Conservation (phyloP, 2,888 invertebrate genomes). For the Amblyjoppa fuscipennis region DNA sequence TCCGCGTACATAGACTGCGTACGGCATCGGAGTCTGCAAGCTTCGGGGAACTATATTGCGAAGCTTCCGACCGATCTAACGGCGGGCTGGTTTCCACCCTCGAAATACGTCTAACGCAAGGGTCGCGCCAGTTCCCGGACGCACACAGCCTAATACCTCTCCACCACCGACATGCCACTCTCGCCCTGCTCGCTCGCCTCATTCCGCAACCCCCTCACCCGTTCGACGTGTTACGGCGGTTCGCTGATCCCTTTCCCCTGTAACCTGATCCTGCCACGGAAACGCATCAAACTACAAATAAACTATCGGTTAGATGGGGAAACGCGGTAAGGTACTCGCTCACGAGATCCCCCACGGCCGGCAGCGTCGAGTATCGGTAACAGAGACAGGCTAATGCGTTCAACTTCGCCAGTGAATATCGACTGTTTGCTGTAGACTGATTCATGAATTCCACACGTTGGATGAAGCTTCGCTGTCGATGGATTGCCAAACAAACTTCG, state of each 20-base stretch:
- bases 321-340: slow-evolving; percentile 35
- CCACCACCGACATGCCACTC: slow-evolving; percentile 65
- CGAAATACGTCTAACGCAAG: slow-evolving; percentile 66
- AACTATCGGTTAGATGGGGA: slow-evolving; percentile 48
- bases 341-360: slow-evolving; percentile 19
- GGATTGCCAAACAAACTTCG: not conserved
- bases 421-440: not conserved
- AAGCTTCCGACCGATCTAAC: slow-evolving; percentile 54
- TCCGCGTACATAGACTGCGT: slow-evolving; percentile 22
- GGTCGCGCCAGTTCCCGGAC: slow-evolving; percentile 28
- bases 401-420: slow-evolving; percentile 10
- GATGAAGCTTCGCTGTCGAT: not conserved
- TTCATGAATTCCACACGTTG: not conserved
- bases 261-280: slow-evolving; percentile 62
- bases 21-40: slow-evolving; percentile 31
- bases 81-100: slow-evolving; percentile 55
- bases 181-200: slow-evolving; percentile 39
- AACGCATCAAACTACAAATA: slow-evolving; percentile 64
- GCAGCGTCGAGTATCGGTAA: slow-evolving; percentile 48
- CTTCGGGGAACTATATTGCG: slow-evolving; percentile 60
- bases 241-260: slow-evolving; percentile 55
- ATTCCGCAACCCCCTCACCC: not conserved
- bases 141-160: slow-evolving; percentile 56
- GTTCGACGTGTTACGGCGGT: slow-evolving; percentile 58
- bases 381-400: slow-evolving; percentile 30